Evolutionary conservation across 2,797 vertebrate species (phyloP), one percentile per base, ranked within the genome.

Genomic region (Sebastes itinus): DNA sequence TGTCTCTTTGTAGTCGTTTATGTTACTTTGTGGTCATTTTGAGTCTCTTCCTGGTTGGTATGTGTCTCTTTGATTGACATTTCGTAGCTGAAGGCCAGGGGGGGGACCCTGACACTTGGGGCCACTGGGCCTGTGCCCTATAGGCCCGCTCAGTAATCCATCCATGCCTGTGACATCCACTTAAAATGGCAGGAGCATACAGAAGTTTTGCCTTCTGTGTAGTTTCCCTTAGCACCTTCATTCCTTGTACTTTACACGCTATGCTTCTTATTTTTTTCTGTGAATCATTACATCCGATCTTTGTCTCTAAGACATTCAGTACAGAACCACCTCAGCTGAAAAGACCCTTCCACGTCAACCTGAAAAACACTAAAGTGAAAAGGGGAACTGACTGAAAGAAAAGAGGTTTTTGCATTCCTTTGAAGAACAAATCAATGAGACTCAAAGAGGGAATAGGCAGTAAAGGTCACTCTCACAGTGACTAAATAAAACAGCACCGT

Each of bases 391-490:
- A 58, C 16, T 16, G 33, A 65, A 83, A 75, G 75, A 68, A 42
- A 60, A 28, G 0, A 35, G 13, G 30, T 70, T 78, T 64, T 64
- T 66, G 28, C 25, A 30, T 85, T 78, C 32, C 59, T 58, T 49
- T 46, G 58, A 83, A 73, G 67, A 84, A 66, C 74, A 85, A 91
- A 90, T 92, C 90, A 59, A 89, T 90, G 80, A 30, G 25, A 52
- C 77, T 78, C 66, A 67, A 22, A 22, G 58, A 30, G 12, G 56
- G 52, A 22, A 63, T 55, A 65, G 55, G 66, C 66, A 16, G 56
- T 65, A 85, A 92, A 91, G 89, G 88, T 81, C 85, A 88, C 59
- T 69, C 22, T 10, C 49, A 63, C 32, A 62, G 11, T 8, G 11
- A 63, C 46, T 32, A 60, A 66, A 77, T 28, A 63, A 81, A 38